These are phyloP conservation scores for Drosophila repleta DNA, from an alignment of 1,140 invertebrate genomes.

Conservation along the genomic window DNA sequence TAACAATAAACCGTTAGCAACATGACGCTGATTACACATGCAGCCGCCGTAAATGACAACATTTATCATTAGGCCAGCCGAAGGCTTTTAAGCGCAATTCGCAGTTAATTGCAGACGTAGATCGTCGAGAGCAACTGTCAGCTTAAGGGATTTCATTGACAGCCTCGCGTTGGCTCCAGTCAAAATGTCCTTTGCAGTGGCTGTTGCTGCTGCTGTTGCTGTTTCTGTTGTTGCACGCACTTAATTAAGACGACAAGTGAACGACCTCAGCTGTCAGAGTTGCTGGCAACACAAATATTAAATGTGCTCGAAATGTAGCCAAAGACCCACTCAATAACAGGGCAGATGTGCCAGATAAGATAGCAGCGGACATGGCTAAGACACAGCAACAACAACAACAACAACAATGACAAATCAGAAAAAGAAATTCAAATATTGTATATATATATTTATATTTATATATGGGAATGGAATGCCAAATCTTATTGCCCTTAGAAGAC, in stretches of 20 bases:
- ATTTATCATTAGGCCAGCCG: constrained; percentile 47
- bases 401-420: not conserved
- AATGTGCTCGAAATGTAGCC: constrained; percentile 49
- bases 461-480: constrained; percentile 37
- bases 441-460: too few relatives aligned
- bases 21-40: constrained; percentile 55
- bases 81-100: constrained; percentile 8
- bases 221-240: constrained; percentile 57
- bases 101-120: constrained; percentile 62
- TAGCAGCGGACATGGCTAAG: not conserved
- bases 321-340: not conserved
- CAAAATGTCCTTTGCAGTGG: constrained; percentile 64
- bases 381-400: not conserved
- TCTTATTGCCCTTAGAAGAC: constrained; percentile 15
- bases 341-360: not conserved
- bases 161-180: constrained; percentile 60
- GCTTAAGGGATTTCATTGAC: constrained; percentile 74
- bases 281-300: constrained; percentile 52
- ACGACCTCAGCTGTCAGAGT: constrained; percentile 73
- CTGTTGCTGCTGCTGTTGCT: constrained; percentile 23
- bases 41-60: constrained; percentile 44
- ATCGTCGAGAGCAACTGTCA: constrained; percentile 51
- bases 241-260: constrained; percentile 81
- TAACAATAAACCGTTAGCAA: constrained; percentile 68
- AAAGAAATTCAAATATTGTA: too few relatives aligned